Base-by-base conservation (phyloP, 92 coral and sea anemone genomes). In the Galaxea fascicularis region DNA sequence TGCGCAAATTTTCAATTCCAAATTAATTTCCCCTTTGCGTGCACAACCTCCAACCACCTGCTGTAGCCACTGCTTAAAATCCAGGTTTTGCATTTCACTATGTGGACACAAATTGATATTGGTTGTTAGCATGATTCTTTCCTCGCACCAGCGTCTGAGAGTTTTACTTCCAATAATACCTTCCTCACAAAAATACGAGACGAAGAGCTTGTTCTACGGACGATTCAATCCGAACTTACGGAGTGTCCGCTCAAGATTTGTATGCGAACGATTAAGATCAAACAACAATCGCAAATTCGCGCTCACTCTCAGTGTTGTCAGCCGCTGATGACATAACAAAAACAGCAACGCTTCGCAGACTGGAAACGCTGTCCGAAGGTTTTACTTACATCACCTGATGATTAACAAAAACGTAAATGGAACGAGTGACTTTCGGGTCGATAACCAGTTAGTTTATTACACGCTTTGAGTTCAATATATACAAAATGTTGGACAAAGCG, bases 241-340 rank as follows among this genome's bases (percentile, higher is more conserved):
- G n/a, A 45, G 75, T 79, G 65, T 30, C 4, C 53, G n/a, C 65
- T 64, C 26, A 82, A 57, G 86, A 82, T 57, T 82, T 82, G 78
- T 82, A 70, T 70, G 68, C 35, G 57, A 8, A 28, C 69, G 86
- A 56, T 69, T 71, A 82, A 70, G 53, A 47, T n/a, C 53, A 82
- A 71, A 82, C 78, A 70, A 28, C 57, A 57, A 21, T 54, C 73
- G 20, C 56, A 27, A 58, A 71, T 70, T 71, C 51, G 65, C 44
- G 31, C 10, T 59, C 31, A 59, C n/a, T 31, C 49, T 57, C 52
- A 41, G 22, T 17, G 5, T n/a, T 2, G 25, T n/a, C 13, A n/a
- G 66, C 27, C 22, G 58, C 17, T 57, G 52, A 79, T 29, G 9
- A 25, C n/a, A 15, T 66, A 49, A 25, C 24, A 67, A 79, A 47